Evolutionary conservation across 2,113 vertebrate genomes (phyloP), one percentile per base, ranked within the genome.

Genomic region (Monopterus albus): DNA sequence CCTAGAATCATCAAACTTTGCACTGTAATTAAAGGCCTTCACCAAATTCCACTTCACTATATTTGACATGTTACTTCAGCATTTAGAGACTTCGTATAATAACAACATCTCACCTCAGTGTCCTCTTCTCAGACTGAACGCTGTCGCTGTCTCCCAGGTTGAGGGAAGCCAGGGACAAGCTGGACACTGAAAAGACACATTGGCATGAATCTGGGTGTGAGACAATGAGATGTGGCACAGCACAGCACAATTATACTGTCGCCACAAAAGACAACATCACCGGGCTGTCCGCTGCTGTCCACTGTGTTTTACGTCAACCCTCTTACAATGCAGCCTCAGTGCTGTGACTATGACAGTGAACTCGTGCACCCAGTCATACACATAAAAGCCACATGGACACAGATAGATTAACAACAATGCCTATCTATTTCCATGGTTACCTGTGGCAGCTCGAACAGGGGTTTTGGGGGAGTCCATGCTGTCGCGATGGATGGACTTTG

Each of bases 401-500:
- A 52, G n/a, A n/a, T n/a, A n/a, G n/a, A 3, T 25, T 17, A 5
- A 1, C 15, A 40, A 49, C 4, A 15, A n/a, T n/a, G n/a, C n/a
- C n/a, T n/a, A n/a, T n/a, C n/a, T n/a, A n/a, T 61, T 61, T 42
- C 46, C 43, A 39, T 42, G 78, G 85, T 93, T 96, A 99, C 98
- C 98, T 97, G 96, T 94, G 72, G 95, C 93, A 68, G 94, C 95
- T 89, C 93, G 95, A 75, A 94, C 40, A 17, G 96, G 96, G 0
- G 96, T 97, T 88, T 94, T 97, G 33, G 97, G 97, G 26, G 95
- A 96, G 64, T 98, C 97, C 28, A 95, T 71, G 51, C 78, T 95
- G 79, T 98, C 97, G 18, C 97, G 94, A 73, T 98, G 96, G 75
- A 97, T 95, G 28, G 97, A 98, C 67, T 97, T 99, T 18, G 98